Evolutionary conservation across 2,113 vertebrate species (phyloP), one percentile per base, ranked within the genome.

Genomic region (Megaleporinus macrocephalus): DNA sequence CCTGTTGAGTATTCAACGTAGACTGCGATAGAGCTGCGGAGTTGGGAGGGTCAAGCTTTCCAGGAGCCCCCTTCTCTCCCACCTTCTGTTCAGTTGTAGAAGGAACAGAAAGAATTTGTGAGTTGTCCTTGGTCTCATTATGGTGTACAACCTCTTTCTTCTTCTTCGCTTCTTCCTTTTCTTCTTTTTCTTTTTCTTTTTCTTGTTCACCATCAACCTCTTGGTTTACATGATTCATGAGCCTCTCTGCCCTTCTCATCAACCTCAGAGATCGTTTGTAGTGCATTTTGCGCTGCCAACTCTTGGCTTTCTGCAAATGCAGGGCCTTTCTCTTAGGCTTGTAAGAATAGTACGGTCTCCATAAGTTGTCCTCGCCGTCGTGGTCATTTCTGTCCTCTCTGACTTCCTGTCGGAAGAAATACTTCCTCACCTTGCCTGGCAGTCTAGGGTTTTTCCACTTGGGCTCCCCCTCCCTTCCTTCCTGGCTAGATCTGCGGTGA

Each of bases 331-430:
- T 91, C 81, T 97, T 97, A 59, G 96, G 96, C 83, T 98, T 98
- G 89, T 97, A 98, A 15, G 94, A 95, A 86, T 97, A 96, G 83
- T 98, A 98, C 1, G 96, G 96, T 74, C 96, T 91, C 96, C 96
- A 97, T 27, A 97, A 92, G 75, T 96, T 94, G 83, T 98, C 96
- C 76, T 96, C 95, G 0, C 84, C 90, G 4, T 96, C 95, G 4
- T 95, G 92, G 70, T 96, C 94, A 0, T 95, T 95, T 0, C 95
- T 95, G 4, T 91, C 93, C 57, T 97, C 95, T 0, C 95, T 94
- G 2, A 94, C 93, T 62, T 94, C 95, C 62, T 88, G 91, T 5
- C 92, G 92, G 73, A 94, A 95, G 82, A 90, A 92, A 78, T 93
- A 92, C 80, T 94, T 92, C 27, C 90, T 90, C 53, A 91, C 90